Evolutionary conservation across 2,113 vertebrate species (phyloP), one percentile per base, ranked within the genome.

Genomic region (Pedetes capensis): DNA sequence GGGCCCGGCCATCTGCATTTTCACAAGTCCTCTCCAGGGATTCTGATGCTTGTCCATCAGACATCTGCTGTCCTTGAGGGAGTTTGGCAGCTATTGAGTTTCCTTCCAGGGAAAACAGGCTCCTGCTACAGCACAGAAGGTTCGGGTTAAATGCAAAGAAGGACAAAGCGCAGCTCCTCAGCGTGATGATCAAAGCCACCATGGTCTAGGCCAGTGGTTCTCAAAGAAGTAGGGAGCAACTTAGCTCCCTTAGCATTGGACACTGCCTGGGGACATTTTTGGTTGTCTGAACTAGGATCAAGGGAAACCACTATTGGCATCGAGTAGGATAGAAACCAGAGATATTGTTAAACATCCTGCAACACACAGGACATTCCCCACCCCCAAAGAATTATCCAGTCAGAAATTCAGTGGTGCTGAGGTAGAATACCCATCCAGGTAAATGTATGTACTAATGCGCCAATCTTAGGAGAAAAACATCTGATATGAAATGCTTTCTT

Each of bases 391-490:
- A 44, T 2, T 2, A 18, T 3, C 44, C 49, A 66, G 55, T 39
- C 61, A 29, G 10, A 23, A 29, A 4, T 6, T 18, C 9, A 34
- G 6, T 4, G 20, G 42, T 3, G 9, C 29, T 3, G 6, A 37
- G 14, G 42, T 0, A 63, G 27, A 83, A 6, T 9, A n/a, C 71
- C 2, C 14, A 27, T 6, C 2, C 16, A n/a, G 64, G 8, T 1
- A 13, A 51, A 63, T 3, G 12, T 6, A 22, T 29, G 18, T 8
- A 23, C 27, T 2, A 25, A 59, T n/a, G 1, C 16, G 66, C 53
- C 39, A 32, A 34, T 25, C 42, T 47, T 18, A 39, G 42, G 66
- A 75, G 34, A 47, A 32, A 39, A 27, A 32, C 10, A 4, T n/a
- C 20, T 25, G 8, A 0, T 2, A 20, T 12, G 37, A 82, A 49